Conservation (phyloP, 2,797 vertebrate genomes). For the Lates japonicus region DNA sequence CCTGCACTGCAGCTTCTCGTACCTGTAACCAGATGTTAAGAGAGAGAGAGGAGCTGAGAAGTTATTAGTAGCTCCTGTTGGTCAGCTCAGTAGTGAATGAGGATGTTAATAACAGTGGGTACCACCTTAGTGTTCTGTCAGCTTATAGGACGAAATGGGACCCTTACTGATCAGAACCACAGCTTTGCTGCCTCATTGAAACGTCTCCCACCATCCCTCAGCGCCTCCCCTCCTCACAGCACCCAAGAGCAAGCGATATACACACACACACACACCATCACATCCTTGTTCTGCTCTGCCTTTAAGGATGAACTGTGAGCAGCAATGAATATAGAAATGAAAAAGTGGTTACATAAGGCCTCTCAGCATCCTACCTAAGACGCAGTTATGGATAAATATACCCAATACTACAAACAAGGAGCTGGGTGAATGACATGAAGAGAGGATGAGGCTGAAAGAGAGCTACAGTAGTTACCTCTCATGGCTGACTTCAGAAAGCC, state of each 20-base stretch:
- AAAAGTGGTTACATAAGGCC: slow-evolving; percentile 86
- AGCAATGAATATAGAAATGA: slow-evolving; percentile 84
- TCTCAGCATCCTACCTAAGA: slow-evolving; percentile 81
- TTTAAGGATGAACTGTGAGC: too few species aligned
- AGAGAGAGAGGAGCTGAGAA: slow-evolving; percentile 19
- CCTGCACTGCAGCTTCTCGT: neutral
- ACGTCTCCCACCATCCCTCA: slow-evolving; percentile 61
- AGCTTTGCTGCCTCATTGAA: slow-evolving; percentile 63
- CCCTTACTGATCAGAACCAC: slow-evolving; percentile 69
- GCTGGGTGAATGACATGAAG: slow-evolving; percentile 51
- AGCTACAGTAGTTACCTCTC: slow-evolving; percentile 11
- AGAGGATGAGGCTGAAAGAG: slow-evolving; percentile 23
- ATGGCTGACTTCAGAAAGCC: slow-evolving; percentile 33
- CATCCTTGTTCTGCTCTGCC: slow-evolving; percentile 81
- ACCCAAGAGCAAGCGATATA: slow-evolving; percentile 50
- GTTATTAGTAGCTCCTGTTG: slow-evolving; percentile 54
- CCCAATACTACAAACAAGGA: slow-evolving; percentile 75
- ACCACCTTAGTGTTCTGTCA: slow-evolving; percentile 59
- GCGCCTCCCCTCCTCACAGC: slow-evolving; percentile 24
- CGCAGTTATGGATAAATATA: too few species aligned
- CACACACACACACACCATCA: slow-evolving; percentile 61
- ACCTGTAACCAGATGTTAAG: too few species aligned
- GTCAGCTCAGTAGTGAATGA: neutral
- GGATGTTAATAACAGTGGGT: slow-evolving; percentile 57
- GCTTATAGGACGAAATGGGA: slow-evolving; percentile 75